A percentile compares a stretch with the other conserved stretches of the same genome.
Conservation (phyloP, 2,797 vertebrate genomes). For the Ctenochaetus hawaiiensis region DNA sequence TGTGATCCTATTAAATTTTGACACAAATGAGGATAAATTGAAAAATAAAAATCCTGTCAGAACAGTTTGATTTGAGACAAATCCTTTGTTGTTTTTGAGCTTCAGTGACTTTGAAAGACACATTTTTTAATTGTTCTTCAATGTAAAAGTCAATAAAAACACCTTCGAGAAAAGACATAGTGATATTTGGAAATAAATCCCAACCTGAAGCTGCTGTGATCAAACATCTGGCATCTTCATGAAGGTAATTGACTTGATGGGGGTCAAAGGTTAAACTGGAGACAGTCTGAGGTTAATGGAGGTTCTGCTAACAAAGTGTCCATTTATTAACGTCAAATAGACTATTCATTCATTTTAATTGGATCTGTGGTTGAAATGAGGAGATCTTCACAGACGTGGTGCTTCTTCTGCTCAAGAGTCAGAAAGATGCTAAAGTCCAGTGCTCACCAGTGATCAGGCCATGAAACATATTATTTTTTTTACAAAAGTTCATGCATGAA, state of each 20-base stretch:
- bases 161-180: background rate
- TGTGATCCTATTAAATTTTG: background rate
- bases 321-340: too few relatives aligned
- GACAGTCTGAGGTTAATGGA: background rate
- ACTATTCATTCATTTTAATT: too few relatives aligned
- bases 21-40: too few relatives aligned
- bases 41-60: background rate
- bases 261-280: constrained; percentile 25
- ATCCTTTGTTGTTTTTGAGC: background rate
- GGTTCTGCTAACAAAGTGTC: too few relatives aligned
- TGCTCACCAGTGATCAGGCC: too few relatives aligned
- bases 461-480: too few relatives aligned
- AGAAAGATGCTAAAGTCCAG: too few relatives aligned
- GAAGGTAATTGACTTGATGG: constrained; percentile 35
- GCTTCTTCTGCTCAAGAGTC: too few relatives aligned
- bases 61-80: background rate
- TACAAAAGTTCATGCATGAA: too few relatives aligned
- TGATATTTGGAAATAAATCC: background rate
- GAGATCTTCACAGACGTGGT: too few relatives aligned
- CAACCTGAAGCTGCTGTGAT: background rate
- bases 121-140: background rate
- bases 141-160: background rate
- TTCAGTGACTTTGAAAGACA: too few relatives aligned
- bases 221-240: constrained; percentile 3
- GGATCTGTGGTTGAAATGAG: too few relatives aligned